Evolutionary conservation across 1,140 invertebrate species (phyloP), one percentile per base, ranked within the genome.

Genomic region (Delia radicum): DNA sequence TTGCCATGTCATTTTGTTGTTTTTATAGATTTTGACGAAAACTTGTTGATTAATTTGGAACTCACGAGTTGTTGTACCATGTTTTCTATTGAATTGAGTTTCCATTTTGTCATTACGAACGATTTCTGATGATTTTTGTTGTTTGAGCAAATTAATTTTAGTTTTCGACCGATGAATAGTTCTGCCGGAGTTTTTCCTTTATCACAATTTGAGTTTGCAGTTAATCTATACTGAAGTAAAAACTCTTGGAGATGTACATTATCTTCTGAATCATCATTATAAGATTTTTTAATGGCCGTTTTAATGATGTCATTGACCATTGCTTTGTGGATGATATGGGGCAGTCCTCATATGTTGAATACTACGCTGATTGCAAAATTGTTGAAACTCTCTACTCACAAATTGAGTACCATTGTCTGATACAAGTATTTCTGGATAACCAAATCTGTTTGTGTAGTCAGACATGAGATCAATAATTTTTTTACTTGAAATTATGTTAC

Each of bases 261-360:
- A 10, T 37, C 4, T n/a, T 31, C 37, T 24, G 69, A 24, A 77
- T 80, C 75, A 88, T 84, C 71, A 79, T 74, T 27, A 69, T 77
- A n/a, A 6, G 48, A 37, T 67, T 76, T 76, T 46, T 26, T 33
- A 12, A 76, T 84, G 83, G 1, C 79, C 79, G 1, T 37, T 79
- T 31, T 80, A 79, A 78, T 81, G 75, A 69, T 75, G 77, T n/a
- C 21, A 71, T 74, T 33, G 5, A 26, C 13, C 74, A 62, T 5
- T 28, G 13, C 7, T 69, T 24, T 18, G 74, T 21, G 61, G 46
- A 65, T n/a, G n/a, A n/a, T n/a, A n/a, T n/a, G n/a, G n/a, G n/a
- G n/a, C n/a, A n/a, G n/a, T n/a, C n/a, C n/a, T n/a, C n/a, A n/a
- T n/a, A n/a, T n/a, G n/a, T n/a, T n/a, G n/a, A n/a, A n/a, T n/a